Evolutionary conservation across 2,888 invertebrate genomes (phyloP), one percentile per base, ranked within the genome.

Genomic region (Morpho achilles): DNA sequence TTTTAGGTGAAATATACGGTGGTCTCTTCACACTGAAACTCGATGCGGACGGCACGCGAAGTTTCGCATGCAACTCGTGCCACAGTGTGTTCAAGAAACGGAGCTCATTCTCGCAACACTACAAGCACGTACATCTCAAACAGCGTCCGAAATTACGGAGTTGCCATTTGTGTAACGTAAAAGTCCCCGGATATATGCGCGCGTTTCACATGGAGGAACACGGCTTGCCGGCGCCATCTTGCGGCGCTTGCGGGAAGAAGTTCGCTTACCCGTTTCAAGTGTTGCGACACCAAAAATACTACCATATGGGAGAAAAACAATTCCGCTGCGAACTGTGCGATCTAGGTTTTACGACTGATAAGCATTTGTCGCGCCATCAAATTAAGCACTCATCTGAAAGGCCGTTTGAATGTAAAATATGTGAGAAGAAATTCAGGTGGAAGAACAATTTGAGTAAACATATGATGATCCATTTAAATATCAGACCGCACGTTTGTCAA

Each of bases 241-340:
- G 84, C 43, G 76, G 77, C 2, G 73, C 77, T 1, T 84, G 84
- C 52, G 76, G 74, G 4, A 82, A 79, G 58, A 80, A 76, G 53
- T 84, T 83, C 59, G 59, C 80, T 0, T 80, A 65, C 43, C 80
- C 77, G 0, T 74, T 74, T 48, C 68, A 77, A 10, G 73, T 84
- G 1, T 50, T 78, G 3, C 67, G 70, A 9, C 84, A 84, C 47
- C 82, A 82, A 39, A 76, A 76, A 58, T 75, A 74, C 42, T 74
- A 75, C 0, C 84, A 84, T 23, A 79, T 83, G 79, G 76, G 76
- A 0, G 80, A 79, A 46, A 79, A 68, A 59, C 85, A 50, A 40
- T 40, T 80, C 8, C 74, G 73, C 22, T 92, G 92, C 60, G 71
- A 79, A 7, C 67, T 88, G 0, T 92, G 93, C 65, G 76, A 82